Evolutionary conservation across 2,888 invertebrate species (phyloP).

Genomic region (Tenthredo notha): DNA sequence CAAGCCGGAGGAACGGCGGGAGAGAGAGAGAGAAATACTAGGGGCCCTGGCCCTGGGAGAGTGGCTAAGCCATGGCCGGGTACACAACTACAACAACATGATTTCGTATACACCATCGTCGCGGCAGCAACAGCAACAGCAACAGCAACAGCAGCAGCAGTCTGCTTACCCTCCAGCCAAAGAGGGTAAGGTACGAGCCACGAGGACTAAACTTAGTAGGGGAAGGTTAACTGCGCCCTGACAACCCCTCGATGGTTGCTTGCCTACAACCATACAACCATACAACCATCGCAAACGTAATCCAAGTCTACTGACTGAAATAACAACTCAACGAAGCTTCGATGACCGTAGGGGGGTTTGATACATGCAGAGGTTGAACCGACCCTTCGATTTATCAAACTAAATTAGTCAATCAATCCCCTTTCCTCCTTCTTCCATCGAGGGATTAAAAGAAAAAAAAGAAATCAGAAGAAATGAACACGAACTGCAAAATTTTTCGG

Average conservation of each 20-base stretch:
- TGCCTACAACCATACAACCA: slow-evolving; percentile 32
- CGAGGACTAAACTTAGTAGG: slow-evolving; percentile 46
- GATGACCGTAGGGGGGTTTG: slow-evolving; percentile 18
- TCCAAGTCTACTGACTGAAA: slow-evolving; percentile 42
- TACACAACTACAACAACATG: slow-evolving; percentile 38
- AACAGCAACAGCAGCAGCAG: background rate
- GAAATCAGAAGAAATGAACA: background rate
- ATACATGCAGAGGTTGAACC: slow-evolving; percentile 6
- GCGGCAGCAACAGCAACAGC: background rate
- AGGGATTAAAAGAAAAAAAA: background rate
- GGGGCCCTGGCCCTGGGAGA: slow-evolving; percentile 19
- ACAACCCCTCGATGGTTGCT: slow-evolving; percentile 35
- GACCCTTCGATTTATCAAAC: slow-evolving; percentile 9
- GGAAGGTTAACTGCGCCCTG: slow-evolving; percentile 51
- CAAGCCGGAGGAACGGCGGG: background rate
- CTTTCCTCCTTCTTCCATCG: background rate
- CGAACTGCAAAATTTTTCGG: background rate
- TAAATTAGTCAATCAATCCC: slow-evolving; percentile 4
- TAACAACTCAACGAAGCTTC: slow-evolving; percentile 38
- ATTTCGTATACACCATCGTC: slow-evolving; percentile 21
- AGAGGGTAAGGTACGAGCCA: slow-evolving; percentile 33
- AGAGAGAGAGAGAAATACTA: slow-evolving; percentile 17
- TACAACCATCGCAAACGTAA: slow-evolving; percentile 44
- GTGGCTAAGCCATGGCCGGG: slow-evolving; percentile 40
- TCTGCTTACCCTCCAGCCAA: slow-evolving; percentile 38